Percentiles rank a stretch among this genome's conserved stretches.
These are phyloP conservation scores for Lepus europaeus DNA, from an alignment of 2,113 vertebrate species.

Conservation along the genomic window DNA sequence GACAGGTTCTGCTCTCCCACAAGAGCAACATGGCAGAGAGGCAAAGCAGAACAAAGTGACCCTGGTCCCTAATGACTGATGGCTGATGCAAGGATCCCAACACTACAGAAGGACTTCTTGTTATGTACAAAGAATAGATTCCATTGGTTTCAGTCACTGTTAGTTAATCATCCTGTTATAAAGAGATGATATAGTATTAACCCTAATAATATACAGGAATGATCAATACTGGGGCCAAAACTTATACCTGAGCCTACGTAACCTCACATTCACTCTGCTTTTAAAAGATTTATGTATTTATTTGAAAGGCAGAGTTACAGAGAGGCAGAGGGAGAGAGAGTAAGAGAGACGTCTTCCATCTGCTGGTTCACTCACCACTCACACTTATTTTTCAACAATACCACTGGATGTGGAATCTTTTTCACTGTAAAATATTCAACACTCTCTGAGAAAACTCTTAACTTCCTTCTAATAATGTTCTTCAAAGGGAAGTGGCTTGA, in stretches of 20 bases:
- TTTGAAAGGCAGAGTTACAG: neutral
- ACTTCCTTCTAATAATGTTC: slow-evolving; percentile 29
- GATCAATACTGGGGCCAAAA: neutral
- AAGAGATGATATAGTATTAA: neutral
- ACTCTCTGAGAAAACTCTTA: slow-evolving; percentile 55
- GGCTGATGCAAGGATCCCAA: neutral
- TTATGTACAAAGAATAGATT: neutral
- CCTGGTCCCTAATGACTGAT: neutral
- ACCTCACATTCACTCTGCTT: neutral
- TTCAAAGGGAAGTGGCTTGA: slow-evolving; percentile 57
- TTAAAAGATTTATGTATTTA: too few species aligned
- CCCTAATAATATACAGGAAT: neutral
- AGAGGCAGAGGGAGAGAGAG: too few species aligned
- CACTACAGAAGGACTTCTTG: neutral
- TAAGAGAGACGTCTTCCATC: too few species aligned
- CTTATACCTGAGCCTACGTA: neutral
- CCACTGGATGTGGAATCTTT: slow-evolving; percentile 5
- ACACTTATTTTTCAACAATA: neutral
- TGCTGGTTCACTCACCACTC: too few species aligned
- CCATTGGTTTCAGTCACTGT: neutral
- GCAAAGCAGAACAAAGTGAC: neutral
- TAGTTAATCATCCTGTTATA: neutral
- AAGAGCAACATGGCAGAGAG: neutral
- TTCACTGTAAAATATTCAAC: neutral
- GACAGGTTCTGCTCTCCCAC: neutral